A percentile compares a stretch with the other conserved stretches of the same genome.
These are phyloP conservation scores for Apantesis nais DNA, from an alignment of 2,888 invertebrate genomes.

Conservation along the genomic window DNA sequence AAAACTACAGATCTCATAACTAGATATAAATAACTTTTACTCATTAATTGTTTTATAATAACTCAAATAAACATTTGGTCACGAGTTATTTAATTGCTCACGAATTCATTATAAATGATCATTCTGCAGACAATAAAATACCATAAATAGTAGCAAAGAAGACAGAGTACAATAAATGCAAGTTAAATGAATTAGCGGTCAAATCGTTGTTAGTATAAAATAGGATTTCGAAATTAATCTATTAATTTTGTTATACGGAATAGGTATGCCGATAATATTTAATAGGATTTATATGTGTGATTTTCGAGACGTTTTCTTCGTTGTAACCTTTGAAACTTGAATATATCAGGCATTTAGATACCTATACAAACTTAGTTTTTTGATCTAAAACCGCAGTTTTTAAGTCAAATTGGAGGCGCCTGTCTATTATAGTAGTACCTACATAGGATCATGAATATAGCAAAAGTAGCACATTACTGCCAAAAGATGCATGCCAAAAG, in stretches of 20 bases:
- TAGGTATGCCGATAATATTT: background rate
- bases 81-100: slow-evolving; percentile 36
- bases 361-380: background rate
- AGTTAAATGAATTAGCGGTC: background rate
- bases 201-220: background rate
- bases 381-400: background rate
- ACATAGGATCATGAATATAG: background rate
- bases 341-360: too few species aligned
- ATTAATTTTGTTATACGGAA: background rate
- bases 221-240: background rate
- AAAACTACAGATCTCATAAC: too few species aligned
- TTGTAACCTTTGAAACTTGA: background rate
- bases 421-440: background rate
- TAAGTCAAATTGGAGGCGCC: background rate
- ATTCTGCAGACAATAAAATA: background rate
- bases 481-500: too few species aligned
- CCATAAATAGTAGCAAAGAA: background rate
- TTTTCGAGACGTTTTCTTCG: background rate
- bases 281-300: too few species aligned
- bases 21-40: background rate
- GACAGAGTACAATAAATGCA: slow-evolving; percentile 9
- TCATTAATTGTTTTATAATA: slow-evolving; percentile 7
- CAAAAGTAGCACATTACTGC: background rate
- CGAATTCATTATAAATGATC: slow-evolving; percentile 23
- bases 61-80: slow-evolving; percentile 22